These are phyloP conservation scores for Agraylea sexmaculata DNA, from an alignment of 1,140 invertebrate genomes.

Conservation along the genomic window DNA sequence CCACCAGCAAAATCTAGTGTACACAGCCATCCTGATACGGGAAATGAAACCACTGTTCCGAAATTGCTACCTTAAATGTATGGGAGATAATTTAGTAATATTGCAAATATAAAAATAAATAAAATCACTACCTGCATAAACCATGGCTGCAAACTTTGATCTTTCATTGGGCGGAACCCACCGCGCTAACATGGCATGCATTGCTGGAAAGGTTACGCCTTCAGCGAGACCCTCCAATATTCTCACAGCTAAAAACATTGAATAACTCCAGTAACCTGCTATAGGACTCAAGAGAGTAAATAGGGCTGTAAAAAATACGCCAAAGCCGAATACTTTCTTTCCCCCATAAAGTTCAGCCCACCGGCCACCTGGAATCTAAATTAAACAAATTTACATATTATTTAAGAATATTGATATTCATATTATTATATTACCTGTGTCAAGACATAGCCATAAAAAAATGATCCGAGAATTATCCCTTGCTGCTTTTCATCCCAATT, in stretches of 20 bases:
- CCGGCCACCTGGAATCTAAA: conserved; percentile 63
- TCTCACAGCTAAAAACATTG: conserved; percentile 62
- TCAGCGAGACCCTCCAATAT: conserved; percentile 79
- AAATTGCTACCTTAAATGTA: conserved; percentile 49
- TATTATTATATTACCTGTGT: conserved; percentile 48
- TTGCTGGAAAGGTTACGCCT: conserved; percentile 73
- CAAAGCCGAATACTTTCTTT: conserved; percentile 67
- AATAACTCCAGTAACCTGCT: conserved; percentile 56
- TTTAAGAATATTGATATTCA: not conserved
- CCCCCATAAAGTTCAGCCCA: conserved; percentile 69
- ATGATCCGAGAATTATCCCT: conserved; percentile 70
- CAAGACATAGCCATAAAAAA: conserved; percentile 77
- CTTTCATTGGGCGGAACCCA: conserved; percentile 74
- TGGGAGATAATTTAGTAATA: not conserved
- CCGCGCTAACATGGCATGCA: conserved; percentile 68
- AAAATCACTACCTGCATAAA: conserved; percentile 54
- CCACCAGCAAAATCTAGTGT: conserved; percentile 53
- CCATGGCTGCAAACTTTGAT: conserved; percentile 67
- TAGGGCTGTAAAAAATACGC: conserved; percentile 63
- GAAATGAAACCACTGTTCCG: conserved; percentile 64
- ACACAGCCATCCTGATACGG: conserved; percentile 61
- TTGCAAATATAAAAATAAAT: conserved; percentile 10
- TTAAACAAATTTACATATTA: not conserved
- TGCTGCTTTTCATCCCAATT: conserved; percentile 66
- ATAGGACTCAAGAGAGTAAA: conserved; percentile 64